phyloP scores from a whole-genome alignment of 1,140 invertebrate species.

The Aleiodes sp. region DNA sequence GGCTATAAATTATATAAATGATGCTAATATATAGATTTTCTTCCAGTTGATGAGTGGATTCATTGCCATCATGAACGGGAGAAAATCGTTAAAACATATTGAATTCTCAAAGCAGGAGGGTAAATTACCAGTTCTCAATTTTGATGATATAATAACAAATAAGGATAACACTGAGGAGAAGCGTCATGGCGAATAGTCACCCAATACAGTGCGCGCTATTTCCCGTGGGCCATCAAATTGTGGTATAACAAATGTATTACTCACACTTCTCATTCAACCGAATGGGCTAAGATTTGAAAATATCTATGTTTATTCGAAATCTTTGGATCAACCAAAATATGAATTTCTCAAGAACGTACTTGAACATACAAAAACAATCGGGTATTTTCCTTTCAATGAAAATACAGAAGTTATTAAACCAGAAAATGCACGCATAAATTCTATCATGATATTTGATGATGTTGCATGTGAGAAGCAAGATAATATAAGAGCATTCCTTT shows the following conservation, averaged over 20 bases:
- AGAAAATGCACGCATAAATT: constrained; percentile 15
- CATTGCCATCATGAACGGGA: too few species aligned
- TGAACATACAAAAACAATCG: constrained; percentile 10
- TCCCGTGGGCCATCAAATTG: constrained; percentile 36
- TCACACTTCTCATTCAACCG: constrained; percentile 24
- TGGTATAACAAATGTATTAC: constrained; percentile 42
- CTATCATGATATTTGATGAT: constrained; percentile 32
- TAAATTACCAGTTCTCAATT: constrained; percentile 21
- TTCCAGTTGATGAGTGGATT: not conserved
- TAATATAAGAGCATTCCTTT: constrained; percentile 25
- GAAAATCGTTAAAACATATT: not conserved
- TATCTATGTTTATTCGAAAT: constrained; percentile 39
- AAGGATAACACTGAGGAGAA: not conserved
- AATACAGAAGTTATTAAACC: constrained; percentile 25
- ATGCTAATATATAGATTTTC: not conserved
- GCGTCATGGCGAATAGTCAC: constrained; percentile 34
- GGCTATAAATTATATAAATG: not conserved
- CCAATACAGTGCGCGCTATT: constrained; percentile 34
- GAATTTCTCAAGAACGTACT: constrained; percentile 35
- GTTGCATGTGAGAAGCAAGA: constrained; percentile 25
- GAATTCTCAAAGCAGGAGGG: not conserved
- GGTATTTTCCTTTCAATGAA: constrained; percentile 27
- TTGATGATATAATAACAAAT: not conserved
- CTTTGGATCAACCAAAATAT: constrained; percentile 38
- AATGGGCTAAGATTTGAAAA: constrained; percentile 40